Conservation (phyloP, 1,140 invertebrate genomes). For the Danaus melanippus region DNA sequence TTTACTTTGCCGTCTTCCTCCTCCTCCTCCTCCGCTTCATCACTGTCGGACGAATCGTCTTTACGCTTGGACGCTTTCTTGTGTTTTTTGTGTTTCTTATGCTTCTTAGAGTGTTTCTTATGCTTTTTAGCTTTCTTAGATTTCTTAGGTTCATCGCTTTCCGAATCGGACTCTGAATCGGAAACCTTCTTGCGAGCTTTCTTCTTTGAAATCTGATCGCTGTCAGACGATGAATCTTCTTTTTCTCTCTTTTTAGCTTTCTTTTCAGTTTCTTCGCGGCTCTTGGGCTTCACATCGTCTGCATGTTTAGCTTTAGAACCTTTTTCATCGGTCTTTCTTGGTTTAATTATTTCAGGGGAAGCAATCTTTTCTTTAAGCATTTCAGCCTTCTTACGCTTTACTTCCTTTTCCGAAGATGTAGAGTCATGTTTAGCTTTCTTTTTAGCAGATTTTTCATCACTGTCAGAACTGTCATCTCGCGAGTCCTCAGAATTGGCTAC, state of each 20-base stretch:
- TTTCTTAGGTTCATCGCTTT: constrained; percentile 69
- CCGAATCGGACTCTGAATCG: constrained; percentile 66
- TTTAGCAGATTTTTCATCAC: constrained; percentile 55
- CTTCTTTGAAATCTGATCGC: constrained; percentile 73
- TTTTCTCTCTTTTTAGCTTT: constrained; percentile 73
- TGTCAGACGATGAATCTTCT: constrained; percentile 77
- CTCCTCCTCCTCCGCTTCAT: constrained; percentile 77
- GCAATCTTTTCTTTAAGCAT: constrained; percentile 42
- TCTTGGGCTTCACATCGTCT: constrained; percentile 50
- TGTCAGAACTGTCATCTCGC: constrained; percentile 63
- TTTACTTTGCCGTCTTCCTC: constrained; percentile 79
- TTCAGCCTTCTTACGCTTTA: constrained; percentile 51
- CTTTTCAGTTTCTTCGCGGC: constrained; percentile 53
- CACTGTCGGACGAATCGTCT: constrained; percentile 77
- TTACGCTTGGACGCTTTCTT: constrained; percentile 76
- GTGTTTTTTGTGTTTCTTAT: constrained; percentile 78
- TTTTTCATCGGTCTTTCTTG: constrained; percentile 49
- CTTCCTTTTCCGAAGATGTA: constrained; percentile 65
- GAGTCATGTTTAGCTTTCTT: constrained; percentile 61
- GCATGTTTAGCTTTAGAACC: constrained; percentile 37
- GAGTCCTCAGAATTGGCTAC: constrained; percentile 61
- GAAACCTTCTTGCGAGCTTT: constrained; percentile 67
- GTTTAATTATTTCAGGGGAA: constrained; percentile 47
- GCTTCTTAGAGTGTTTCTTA: constrained; percentile 80
- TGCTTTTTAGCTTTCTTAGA: constrained; percentile 73